Conservation (phyloP, 1,140 invertebrate species). For the Babylonia areolata region DNA sequence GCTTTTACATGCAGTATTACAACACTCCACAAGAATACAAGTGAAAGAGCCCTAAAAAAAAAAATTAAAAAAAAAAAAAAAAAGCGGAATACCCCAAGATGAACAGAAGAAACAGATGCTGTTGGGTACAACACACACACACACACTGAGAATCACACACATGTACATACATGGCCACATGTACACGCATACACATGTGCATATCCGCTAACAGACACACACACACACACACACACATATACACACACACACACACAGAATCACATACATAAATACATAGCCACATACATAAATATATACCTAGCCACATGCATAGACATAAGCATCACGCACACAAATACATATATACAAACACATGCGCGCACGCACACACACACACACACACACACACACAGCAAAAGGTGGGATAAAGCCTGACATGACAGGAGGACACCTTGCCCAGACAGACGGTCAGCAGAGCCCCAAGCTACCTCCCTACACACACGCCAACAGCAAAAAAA, state of each 20-base stretch:
- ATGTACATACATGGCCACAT: not conserved
- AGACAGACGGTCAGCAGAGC: not conserved
- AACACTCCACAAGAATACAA: no score
- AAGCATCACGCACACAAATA: not conserved
- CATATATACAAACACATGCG: not conserved
- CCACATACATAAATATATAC: no score
- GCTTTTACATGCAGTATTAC: no score
- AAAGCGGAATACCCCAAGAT: not conserved
- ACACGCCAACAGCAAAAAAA: not conserved
- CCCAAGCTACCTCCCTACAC: not conserved
- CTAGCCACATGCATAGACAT: no score
- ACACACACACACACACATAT: not conserved
- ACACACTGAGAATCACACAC: no score
- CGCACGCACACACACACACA: not conserved
- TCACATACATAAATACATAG: no score
- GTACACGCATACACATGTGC: not conserved
- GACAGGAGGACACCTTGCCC: constrained; percentile 43
- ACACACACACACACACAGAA: not conserved
- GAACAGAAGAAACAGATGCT: no score
- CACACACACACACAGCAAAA: not conserved
- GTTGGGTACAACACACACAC: no score
- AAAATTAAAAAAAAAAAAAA: not conserved
- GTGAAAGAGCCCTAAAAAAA: no score
- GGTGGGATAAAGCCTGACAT: no score
- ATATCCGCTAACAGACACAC: not conserved